These are phyloP conservation scores for Cecropterus lyciades DNA, from an alignment of 1,140 invertebrate species.

Conservation along the genomic window DNA sequence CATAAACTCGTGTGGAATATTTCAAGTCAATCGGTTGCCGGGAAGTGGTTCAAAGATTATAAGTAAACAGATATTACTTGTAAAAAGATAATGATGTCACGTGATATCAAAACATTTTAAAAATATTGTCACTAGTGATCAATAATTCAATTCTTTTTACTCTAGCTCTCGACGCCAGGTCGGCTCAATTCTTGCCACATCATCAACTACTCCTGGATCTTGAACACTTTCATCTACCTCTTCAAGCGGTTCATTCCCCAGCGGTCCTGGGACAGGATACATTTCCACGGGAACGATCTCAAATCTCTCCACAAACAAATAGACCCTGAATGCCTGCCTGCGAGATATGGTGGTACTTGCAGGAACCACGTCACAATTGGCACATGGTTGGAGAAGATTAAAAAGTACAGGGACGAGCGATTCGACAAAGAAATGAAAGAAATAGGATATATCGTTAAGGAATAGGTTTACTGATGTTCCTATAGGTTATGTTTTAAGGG, in stretches of 20 bases:
- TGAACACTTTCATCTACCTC: conserved; percentile 90
- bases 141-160: conserved; percentile 37
- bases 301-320: conserved; percentile 87
- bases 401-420: conserved; percentile 65
- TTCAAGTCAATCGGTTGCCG: too few relatives aligned
- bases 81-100: too few relatives aligned
- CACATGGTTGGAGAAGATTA: conserved; percentile 66
- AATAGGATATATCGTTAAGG: conserved; percentile 68
- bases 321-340: conserved; percentile 87
- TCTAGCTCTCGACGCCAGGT: conserved; percentile 87
- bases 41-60: too few relatives aligned
- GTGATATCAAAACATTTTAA: conserved; percentile 2
- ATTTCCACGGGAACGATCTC: conserved; percentile 90
- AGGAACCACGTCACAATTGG: conserved; percentile 40
- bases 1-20: too few relatives aligned
- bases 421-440: conserved; percentile 74
- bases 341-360: conserved; percentile 88
- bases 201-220: conserved; percentile 91
- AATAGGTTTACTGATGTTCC: too few relatives aligned
- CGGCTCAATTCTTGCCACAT: conserved; percentile 90
- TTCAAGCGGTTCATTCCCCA: conserved; percentile 91
- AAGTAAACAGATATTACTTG: too few relatives aligned
- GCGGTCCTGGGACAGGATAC: conserved; percentile 85
- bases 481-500: too few relatives aligned
- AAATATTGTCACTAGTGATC: neutral